Conservation (phyloP, 2,888 invertebrate genomes). For the Drosophila pseudotakahashii region DNA sequence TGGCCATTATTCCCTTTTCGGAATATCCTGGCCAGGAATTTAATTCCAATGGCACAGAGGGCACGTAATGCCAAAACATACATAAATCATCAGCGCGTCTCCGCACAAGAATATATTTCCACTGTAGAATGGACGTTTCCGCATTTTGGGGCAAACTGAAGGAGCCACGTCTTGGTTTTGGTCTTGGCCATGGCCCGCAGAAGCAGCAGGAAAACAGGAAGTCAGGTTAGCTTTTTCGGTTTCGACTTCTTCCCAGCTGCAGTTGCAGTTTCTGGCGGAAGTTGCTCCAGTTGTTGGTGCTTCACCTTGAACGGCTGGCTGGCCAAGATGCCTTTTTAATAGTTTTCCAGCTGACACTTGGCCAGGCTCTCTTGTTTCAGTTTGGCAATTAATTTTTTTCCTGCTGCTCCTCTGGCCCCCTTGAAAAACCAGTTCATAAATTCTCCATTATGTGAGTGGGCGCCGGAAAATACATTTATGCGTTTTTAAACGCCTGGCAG, state of each 20-base stretch:
- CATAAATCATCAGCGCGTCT: constrained; percentile 80
- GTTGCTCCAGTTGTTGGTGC: constrained; percentile 44
- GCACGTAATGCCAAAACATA: constrained; percentile 74
- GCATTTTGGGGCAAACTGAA: constrained; percentile 63
- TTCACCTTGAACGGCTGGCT: constrained; percentile 1
- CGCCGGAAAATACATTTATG: constrained; percentile 71
- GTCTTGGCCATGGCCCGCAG: constrained; percentile 4
- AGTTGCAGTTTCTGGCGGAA: constrained; percentile 53
- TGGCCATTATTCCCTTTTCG: not conserved
- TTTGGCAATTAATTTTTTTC: constrained; percentile 63
- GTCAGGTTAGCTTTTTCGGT: constrained; percentile 60
- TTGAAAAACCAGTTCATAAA: constrained; percentile 60
- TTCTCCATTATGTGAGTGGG: constrained; percentile 54
- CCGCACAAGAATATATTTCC: constrained; percentile 81
- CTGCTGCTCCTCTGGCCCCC: not conserved
- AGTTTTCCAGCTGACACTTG: constrained; percentile 68
- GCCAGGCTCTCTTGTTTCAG: constrained; percentile 44
- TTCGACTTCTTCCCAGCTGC: constrained; percentile 54
- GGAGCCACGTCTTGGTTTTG: constrained; percentile 7
- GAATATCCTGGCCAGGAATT: constrained; percentile 47
- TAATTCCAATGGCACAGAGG: constrained; percentile 59
- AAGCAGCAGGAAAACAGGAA: constrained; percentile 61
- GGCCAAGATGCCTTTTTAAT: constrained; percentile 65
- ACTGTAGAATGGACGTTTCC: constrained; percentile 82
- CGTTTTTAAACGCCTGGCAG: constrained; percentile 65